Percentiles rank a stretch among this genome's conserved stretches.
phyloP scores from a whole-genome alignment of 1,140 invertebrate genomes.

The Ladona fulva region DNA sequence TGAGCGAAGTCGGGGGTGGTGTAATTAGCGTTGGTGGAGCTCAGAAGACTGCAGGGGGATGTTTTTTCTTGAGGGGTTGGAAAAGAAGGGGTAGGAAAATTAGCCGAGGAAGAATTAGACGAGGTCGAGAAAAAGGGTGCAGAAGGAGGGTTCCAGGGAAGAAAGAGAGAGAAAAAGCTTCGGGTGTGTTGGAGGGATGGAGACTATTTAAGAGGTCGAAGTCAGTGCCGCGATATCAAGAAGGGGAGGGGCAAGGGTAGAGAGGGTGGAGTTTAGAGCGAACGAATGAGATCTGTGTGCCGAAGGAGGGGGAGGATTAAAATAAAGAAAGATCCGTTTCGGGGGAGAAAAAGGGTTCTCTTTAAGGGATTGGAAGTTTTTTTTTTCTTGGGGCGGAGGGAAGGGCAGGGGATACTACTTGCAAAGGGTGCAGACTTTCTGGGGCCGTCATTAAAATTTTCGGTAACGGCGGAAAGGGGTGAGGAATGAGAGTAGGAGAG shows the following conservation, averaged over 20 bases:
- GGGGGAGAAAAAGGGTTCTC: background rate
- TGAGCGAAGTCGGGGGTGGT: background rate
- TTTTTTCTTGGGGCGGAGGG: no score
- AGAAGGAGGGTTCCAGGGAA: no score
- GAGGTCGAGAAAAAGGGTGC: background rate
- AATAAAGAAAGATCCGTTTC: background rate
- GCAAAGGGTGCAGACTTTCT: background rate
- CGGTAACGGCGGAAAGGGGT: background rate
- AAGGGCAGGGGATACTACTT: background rate
- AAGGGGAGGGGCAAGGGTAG: background rate
- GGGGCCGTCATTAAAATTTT: constrained; percentile 5
- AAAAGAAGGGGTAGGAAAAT: background rate
- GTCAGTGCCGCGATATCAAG: background rate
- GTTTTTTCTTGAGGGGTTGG: background rate
- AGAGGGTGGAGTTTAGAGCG: background rate
- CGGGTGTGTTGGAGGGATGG: no score
- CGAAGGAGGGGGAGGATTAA: background rate
- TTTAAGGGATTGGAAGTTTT: background rate
- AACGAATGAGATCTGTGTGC: background rate
- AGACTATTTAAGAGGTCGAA: background rate
- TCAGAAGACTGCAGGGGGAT: background rate
- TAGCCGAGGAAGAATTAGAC: background rate
- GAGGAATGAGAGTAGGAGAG: background rate
- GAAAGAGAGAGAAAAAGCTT: no score
- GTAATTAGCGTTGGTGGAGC: background rate